phyloP scores from a whole-genome alignment of 2,888 invertebrate genomes.

The Atherix ibis region DNA sequence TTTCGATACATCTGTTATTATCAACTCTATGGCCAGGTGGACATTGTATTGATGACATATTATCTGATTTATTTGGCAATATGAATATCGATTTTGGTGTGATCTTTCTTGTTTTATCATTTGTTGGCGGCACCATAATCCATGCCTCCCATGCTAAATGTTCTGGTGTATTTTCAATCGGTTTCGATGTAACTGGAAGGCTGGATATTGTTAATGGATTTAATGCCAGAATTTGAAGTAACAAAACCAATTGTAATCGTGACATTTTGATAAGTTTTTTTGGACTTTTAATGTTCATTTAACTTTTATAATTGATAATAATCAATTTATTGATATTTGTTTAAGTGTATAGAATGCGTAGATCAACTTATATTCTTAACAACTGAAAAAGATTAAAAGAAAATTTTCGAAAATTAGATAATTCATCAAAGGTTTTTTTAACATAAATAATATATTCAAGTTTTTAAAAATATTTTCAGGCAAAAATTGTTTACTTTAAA shows the following conservation, averaged over 20 bases:
- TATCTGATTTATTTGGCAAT: conserved; percentile 18
- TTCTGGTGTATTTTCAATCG: conserved; percentile 29
- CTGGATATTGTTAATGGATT: neutral
- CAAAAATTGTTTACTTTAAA: too few relatives aligned
- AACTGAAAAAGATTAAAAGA: too few relatives aligned
- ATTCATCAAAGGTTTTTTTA: too few relatives aligned
- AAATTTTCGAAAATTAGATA: too few relatives aligned
- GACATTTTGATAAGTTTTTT: too few relatives aligned
- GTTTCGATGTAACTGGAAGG: conserved; percentile 31
- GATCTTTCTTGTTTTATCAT: conserved; percentile 28
- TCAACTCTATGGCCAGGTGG: conserved; percentile 25
- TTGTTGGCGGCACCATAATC: conserved; percentile 24
- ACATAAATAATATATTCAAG: too few relatives aligned
- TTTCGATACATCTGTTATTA: conserved; percentile 26
- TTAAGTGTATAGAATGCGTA: too few relatives aligned
- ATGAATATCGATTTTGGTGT: conserved; percentile 33
- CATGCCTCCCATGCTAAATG: conserved; percentile 31
- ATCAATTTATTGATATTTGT: too few relatives aligned
- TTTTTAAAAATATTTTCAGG: too few relatives aligned
- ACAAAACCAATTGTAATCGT: neutral
- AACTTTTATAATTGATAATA: too few relatives aligned
- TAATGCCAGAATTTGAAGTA: neutral
- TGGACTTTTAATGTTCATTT: too few relatives aligned
- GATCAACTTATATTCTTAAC: too few relatives aligned
- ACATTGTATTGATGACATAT: conserved; percentile 16